These are phyloP conservation scores for Cyprinella venusta DNA, from an alignment of 2,797 vertebrate species.

Conservation along the genomic window DNA sequence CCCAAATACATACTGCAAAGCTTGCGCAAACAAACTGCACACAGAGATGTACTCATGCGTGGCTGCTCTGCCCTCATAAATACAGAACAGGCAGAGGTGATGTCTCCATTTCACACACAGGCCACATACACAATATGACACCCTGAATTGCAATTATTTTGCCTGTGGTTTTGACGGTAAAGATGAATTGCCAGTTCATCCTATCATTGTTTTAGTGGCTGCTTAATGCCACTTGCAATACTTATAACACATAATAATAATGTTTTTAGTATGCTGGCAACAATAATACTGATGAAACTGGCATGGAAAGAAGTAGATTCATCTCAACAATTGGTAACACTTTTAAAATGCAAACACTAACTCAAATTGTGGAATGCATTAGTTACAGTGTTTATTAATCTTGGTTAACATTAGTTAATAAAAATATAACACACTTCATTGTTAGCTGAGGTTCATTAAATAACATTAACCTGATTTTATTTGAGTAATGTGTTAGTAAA, in stretches of 20 bases:
- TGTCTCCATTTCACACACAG: constrained; percentile 86
- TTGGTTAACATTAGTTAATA: neutral
- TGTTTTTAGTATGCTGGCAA: constrained; percentile 87
- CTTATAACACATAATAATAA: constrained; percentile 84
- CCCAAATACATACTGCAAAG: neutral
- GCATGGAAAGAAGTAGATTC: constrained; percentile 89
- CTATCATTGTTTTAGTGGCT: constrained; percentile 22
- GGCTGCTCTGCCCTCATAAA: constrained; percentile 83
- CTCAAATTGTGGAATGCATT: neutral
- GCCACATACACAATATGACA: constrained; percentile 34
- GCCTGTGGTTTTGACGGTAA: constrained; percentile 24
- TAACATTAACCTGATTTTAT: neutral
- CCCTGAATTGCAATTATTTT: constrained; percentile 28
- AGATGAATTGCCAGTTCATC: constrained; percentile 39
- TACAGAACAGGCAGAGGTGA: constrained; percentile 88
- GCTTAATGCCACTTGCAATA: constrained; percentile 16
- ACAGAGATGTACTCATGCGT: constrained; percentile 27
- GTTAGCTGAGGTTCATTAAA: neutral
- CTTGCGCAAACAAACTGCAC: constrained; percentile 31
- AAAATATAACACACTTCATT: neutral
- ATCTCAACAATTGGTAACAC: constrained; percentile 79
- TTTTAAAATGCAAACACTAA: neutral
- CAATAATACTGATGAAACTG: constrained; percentile 73
- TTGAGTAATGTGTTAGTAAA: neutral
- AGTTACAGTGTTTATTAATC: neutral